Conservation (phyloP, 1,140 invertebrate genomes). For the Aporrectodea caliginosa region DNA sequence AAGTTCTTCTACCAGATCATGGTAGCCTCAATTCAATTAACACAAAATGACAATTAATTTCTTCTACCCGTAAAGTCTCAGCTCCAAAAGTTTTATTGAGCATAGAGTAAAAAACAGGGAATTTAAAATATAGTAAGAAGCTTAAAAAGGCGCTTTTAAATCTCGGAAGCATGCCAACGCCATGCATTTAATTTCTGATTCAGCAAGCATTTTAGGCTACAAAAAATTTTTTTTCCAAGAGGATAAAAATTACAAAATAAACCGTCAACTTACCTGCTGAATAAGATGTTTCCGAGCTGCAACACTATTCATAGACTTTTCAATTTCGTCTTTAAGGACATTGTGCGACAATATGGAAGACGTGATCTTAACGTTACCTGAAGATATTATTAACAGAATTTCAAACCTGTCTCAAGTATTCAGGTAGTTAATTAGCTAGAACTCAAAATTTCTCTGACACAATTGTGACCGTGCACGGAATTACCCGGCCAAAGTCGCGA, state of each 20-base stretch:
- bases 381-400: not conserved
- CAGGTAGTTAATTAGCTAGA: not conserved
- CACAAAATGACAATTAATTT: no score
- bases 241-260: no score
- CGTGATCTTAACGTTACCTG: not conserved
- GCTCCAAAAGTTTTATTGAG: no score
- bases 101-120: not conserved
- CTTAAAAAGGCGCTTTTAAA: no score
- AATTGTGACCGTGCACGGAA: no score
- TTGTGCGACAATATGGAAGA: conserved; percentile 35
- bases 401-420: not conserved
- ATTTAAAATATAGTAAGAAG: no score
- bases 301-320: conserved; percentile 61
- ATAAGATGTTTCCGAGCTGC: conserved; percentile 43
- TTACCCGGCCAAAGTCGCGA: no score
- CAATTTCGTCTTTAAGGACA: conserved; percentile 59
- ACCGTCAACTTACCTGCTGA: conserved; percentile 39
- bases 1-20: no score
- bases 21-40: no score
- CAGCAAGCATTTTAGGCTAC: not conserved
- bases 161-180: no score
- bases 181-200: no score
- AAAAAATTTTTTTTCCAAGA: not conserved
- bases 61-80: no score
- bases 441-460: not conserved